phyloP scores from a whole-genome alignment of 53 echinoderm and acorn worm species.

The Echinarachnius parma region DNA sequence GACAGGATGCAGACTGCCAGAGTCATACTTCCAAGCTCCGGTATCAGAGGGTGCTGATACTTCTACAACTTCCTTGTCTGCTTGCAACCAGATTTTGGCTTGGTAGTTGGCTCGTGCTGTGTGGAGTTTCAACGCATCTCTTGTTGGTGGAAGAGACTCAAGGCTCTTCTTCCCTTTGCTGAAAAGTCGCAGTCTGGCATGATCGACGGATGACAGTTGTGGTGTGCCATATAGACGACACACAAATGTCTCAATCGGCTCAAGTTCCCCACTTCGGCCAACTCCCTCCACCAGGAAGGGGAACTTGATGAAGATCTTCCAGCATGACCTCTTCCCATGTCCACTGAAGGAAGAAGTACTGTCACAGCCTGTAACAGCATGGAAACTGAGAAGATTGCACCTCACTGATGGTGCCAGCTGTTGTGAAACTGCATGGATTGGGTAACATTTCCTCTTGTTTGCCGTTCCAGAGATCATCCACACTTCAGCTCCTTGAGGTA shows the following conservation, averaged over 20 bases:
- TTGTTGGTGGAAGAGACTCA: slow-evolving; percentile 11
- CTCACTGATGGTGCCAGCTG: not conserved
- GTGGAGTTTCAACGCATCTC: slow-evolving; percentile 11
- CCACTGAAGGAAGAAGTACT: slow-evolving; percentile 7
- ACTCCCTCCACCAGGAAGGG: not conserved
- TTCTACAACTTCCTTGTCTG: not conserved
- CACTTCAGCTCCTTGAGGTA: not conserved
- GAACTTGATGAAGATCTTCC: slow-evolving; percentile 6
- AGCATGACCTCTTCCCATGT: slow-evolving; percentile 15
- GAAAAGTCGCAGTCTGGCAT: slow-evolving; percentile 3
- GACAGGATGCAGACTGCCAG: not conserved
- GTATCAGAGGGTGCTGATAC: not conserved
- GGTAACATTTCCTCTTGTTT: slow-evolving; percentile 27
- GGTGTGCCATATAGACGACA: slow-evolving; percentile 11
- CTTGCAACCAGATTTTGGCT: slow-evolving; percentile 14
- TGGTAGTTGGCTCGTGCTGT: slow-evolving; percentile 14
- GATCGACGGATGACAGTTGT: not conserved
- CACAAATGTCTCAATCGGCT: slow-evolving; percentile 23
- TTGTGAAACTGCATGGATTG: slow-evolving; percentile 10
- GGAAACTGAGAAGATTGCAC: slow-evolving; percentile 3
- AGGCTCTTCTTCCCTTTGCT: slow-evolving; percentile 8
- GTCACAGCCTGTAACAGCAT: slow-evolving; percentile 36
- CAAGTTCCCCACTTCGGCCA: slow-evolving; percentile 11
- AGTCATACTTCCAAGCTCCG: not conserved
- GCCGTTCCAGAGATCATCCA: slow-evolving; percentile 47